These are phyloP conservation scores for Tragulus kanchil DNA, from an alignment of 2,113 vertebrate species.

Conservation along the genomic window DNA sequence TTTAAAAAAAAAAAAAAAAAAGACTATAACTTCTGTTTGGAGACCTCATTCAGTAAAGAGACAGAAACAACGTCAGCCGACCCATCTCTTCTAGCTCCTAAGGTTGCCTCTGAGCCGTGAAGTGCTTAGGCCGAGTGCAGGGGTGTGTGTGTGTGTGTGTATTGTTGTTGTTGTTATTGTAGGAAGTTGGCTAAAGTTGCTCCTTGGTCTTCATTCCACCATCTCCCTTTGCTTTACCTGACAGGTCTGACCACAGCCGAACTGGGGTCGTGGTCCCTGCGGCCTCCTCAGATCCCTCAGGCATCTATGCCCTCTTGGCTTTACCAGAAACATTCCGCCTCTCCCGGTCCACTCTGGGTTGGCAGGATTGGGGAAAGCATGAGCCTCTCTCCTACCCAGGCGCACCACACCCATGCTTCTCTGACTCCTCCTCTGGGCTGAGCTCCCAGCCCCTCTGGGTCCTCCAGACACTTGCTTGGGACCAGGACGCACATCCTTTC, in stretches of 20 bases:
- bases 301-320: neutral
- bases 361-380: neutral
- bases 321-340: neutral
- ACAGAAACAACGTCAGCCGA: neutral
- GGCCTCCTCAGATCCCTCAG: too few relatives aligned
- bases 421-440: neutral
- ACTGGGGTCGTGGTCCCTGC: neutral
- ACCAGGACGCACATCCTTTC: neutral
- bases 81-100: neutral
- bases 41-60: neutral
- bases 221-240: neutral
- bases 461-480: neutral
- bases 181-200: neutral
- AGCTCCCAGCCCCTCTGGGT: neutral
- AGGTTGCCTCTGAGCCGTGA: neutral
- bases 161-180: neutral
- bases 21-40: conserved; percentile 17
- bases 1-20: neutral
- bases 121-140: neutral
- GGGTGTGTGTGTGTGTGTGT: neutral
- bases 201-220: neutral
- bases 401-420: neutral
- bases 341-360: neutral
- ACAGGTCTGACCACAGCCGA: neutral
- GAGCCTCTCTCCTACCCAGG: neutral